These are phyloP conservation scores for Neria commutata DNA, from an alignment of 2,888 invertebrate species.

Conservation along the genomic window DNA sequence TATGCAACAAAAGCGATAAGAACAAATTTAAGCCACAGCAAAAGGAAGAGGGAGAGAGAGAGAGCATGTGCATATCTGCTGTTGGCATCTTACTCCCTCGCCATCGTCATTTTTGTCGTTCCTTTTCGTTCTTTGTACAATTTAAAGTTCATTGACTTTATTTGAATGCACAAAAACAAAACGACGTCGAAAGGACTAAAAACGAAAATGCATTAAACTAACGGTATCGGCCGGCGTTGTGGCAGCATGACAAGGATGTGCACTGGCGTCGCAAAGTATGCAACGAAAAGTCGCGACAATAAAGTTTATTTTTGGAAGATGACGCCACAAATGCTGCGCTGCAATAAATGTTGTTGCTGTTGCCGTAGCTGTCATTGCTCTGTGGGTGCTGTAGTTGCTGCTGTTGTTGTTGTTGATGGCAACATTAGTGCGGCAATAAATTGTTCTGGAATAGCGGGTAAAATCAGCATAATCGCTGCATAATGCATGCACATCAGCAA, in stretches of 20 bases:
- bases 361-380: neutral
- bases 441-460: neutral
- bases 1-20: slow-evolving; percentile 16
- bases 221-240: too few relatives aligned
- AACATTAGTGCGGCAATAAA: neutral
- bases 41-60: neutral
- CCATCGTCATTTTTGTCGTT: neutral
- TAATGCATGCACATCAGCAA: too few relatives aligned
- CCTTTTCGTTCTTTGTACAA: slow-evolving; percentile 1
- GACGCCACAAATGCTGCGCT: slow-evolving; percentile 4
- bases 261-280: slow-evolving; percentile 48
- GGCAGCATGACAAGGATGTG: slow-evolving; percentile 8
- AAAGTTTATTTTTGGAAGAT: slow-evolving; percentile 40
- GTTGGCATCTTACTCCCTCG: neutral
- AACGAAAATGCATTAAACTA: too few relatives aligned
- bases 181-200: slow-evolving; percentile 2
- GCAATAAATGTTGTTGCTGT: slow-evolving; percentile 9
- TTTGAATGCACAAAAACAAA: slow-evolving; percentile 4
- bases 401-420: neutral
- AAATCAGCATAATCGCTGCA: too few relatives aligned
- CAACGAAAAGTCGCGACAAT: slow-evolving; percentile 52
- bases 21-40: neutral
- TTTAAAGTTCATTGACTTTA: slow-evolving; percentile 26
- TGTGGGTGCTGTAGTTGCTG: neutral
- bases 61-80: too few relatives aligned